A percentile compares a stretch with the other conserved stretches of the same genome.
These are phyloP conservation scores for Pelosia muscerda DNA, from an alignment of 2,888 invertebrate genomes.

Conservation along the genomic window DNA sequence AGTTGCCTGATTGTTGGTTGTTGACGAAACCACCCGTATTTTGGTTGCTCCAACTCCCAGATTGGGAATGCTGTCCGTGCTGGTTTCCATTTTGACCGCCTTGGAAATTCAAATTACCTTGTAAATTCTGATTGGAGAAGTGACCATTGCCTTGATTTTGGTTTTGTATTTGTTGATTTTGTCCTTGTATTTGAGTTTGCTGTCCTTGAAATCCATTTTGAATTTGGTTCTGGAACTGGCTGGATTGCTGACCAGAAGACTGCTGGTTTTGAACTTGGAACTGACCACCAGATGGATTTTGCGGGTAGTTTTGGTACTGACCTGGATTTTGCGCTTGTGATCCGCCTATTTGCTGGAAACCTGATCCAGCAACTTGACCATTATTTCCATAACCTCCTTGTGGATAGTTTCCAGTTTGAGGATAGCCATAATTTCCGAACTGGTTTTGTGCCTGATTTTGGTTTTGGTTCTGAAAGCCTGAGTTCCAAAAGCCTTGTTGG, in stretches of 20 bases:
- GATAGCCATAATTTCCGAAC: slow-evolving; percentile 52
- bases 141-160: slow-evolving; percentile 34
- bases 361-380: slow-evolving; percentile 31
- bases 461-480: slow-evolving; percentile 45
- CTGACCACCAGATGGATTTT: slow-evolving; percentile 40
- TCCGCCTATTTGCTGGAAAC: slow-evolving; percentile 41
- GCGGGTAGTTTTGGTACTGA: slow-evolving; percentile 47
- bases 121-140: slow-evolving; percentile 44
- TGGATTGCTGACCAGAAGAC: slow-evolving; percentile 40
- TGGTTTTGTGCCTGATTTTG: slow-evolving; percentile 61
- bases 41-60: slow-evolving; percentile 32
- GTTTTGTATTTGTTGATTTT: slow-evolving; percentile 29
- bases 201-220: slow-evolving; percentile 47
- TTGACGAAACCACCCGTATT: slow-evolving; percentile 20
- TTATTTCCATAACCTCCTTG: slow-evolving; percentile 44
- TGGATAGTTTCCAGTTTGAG: slow-evolving; percentile 39
- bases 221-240: slow-evolving; percentile 48
- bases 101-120: slow-evolving; percentile 36
- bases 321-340: slow-evolving; percentile 51
- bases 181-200: slow-evolving; percentile 36
- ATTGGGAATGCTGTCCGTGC: slow-evolving; percentile 27
- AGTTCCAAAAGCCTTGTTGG: slow-evolving; percentile 60
- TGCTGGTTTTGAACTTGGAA: slow-evolving; percentile 50
- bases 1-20: slow-evolving; percentile 20
- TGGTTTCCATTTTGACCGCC: slow-evolving; percentile 34